Evolutionary conservation across 2,888 invertebrate species (phyloP).

Genomic region (Pammene aurita): DNA sequence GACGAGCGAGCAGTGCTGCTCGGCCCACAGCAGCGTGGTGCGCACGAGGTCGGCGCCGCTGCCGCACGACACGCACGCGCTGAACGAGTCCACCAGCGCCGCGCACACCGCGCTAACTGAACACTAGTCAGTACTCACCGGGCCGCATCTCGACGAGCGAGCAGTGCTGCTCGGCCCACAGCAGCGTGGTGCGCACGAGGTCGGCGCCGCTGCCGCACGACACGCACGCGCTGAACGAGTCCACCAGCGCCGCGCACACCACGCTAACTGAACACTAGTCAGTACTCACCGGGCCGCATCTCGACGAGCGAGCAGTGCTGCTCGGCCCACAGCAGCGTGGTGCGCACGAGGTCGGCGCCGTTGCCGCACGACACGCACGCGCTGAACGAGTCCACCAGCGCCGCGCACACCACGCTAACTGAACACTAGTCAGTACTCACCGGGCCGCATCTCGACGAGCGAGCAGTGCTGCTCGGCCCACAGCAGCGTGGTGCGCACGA

Average conservation of each 20-base stretch:
- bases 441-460: slow-evolving; percentile 95
- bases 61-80: slow-evolving; percentile 94
- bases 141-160: slow-evolving; percentile 96
- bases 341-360: too few relatives aligned
- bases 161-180: slow-evolving; percentile 98
- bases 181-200: slow-evolving; percentile 93
- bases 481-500: slow-evolving; percentile 94
- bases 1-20: slow-evolving; percentile 97
- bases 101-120: slow-evolving; percentile 87
- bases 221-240: slow-evolving; percentile 95
- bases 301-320: too few relatives aligned
- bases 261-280: slow-evolving; percentile 63
- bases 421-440: slow-evolving; percentile 76
- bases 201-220: slow-evolving; percentile 94
- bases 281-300: too few relatives aligned
- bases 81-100: slow-evolving; percentile 95
- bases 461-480: slow-evolving; percentile 99
- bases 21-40: slow-evolving; percentile 96
- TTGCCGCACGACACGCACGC: too few relatives aligned
- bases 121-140: slow-evolving; percentile 81
- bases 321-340: too few relatives aligned
- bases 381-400: too few relatives aligned
- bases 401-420: too few relatives aligned
- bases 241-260: slow-evolving; percentile 93
- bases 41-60: slow-evolving; percentile 94